Evolutionary conservation across 64 coral and sea anemone species (phyloP).

Genomic region (Acropora yongei): DNA sequence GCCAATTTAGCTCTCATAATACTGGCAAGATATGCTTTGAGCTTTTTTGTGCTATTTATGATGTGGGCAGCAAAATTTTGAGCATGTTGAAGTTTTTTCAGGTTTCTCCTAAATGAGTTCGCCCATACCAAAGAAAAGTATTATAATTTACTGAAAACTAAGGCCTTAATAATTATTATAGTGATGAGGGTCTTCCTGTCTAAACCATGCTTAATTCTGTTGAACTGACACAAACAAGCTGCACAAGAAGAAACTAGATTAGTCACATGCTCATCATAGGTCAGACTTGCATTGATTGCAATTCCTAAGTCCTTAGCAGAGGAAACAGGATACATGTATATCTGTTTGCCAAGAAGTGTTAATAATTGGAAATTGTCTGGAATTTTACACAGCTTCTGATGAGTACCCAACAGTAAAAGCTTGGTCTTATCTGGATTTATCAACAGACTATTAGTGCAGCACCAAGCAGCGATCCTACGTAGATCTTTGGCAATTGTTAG

Average conservation of each 20-base stretch:
- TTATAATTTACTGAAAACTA: conserved; percentile 54
- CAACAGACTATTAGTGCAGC: not conserved
- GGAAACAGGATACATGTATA: not conserved
- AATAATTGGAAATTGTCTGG: not conserved
- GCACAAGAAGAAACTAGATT: not conserved
- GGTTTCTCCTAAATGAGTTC: too few species aligned
- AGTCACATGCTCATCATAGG: conserved; percentile 34
- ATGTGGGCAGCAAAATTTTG: too few species aligned
- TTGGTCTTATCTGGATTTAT: conserved; percentile 30
- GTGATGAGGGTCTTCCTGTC: not conserved
- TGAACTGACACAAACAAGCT: conserved; percentile 17
- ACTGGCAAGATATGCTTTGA: not conserved
- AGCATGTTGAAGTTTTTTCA: too few species aligned
- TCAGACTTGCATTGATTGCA: conserved; percentile 1
- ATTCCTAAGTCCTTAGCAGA: conserved; percentile 37
- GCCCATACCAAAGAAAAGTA: conserved; percentile 30
- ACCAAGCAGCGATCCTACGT: not conserved
- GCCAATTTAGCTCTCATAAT: not conserved
- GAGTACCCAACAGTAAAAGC: conserved; percentile 8
- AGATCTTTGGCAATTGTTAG: conserved; percentile 31
- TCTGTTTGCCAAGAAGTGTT: not conserved
- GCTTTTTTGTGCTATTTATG: not conserved
- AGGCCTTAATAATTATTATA: not conserved
- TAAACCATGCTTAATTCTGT: conserved; percentile 6
- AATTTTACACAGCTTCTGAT: not conserved